Base-by-base conservation (phyloP, 2,888 invertebrate genomes). In the Amphipyra berbera region DNA sequence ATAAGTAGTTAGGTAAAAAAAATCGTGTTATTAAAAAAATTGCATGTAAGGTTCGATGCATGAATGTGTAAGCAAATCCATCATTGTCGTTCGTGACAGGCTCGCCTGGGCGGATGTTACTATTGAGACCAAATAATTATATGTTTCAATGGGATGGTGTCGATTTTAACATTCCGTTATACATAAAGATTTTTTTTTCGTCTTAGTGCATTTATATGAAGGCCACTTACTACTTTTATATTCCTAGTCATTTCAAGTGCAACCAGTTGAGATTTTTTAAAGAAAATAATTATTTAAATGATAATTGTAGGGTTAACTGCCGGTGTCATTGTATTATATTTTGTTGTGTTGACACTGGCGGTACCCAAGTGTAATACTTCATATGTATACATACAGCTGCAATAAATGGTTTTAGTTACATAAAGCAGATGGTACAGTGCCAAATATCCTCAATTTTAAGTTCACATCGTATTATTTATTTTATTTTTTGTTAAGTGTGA, bases 211-310 rank as follows among this genome's bases (percentile, higher is more conserved):
- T 93, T 92, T 93, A 91, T 87, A 88, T 87, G 82, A 91, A 90
- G 90, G 88, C 90, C 93, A 92, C 91, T 92, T 90, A 88, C 90
- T 92, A 93, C 88, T 92, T 92, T 88, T 93, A 88, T 92, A 91
- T 90, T 92, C 91, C 95, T 95, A 95, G 95, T 95, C 95, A 95
- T 93, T 91, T 91, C 90, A 89, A 90, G 94, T 94, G 94, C 95
- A 94, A 95, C 93, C 93, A 86, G 90, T 91, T 94, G 94, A 93
- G 92, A 93, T 94, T 94, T 91, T 91, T 90, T 89, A 88, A 88
- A 87, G 79, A 88, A 85, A 88, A 85, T 89, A 86, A 87, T 88
- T 89, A 91, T 89, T 89, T 90, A 87, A 87, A 88, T 87, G 78
- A 74, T 85, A 70, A 84, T 80, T 83, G 79, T 85, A 76, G 80